Evolutionary conservation across 2,113 vertebrate genomes (phyloP).

Genomic region (Casuarius casuarius): DNA sequence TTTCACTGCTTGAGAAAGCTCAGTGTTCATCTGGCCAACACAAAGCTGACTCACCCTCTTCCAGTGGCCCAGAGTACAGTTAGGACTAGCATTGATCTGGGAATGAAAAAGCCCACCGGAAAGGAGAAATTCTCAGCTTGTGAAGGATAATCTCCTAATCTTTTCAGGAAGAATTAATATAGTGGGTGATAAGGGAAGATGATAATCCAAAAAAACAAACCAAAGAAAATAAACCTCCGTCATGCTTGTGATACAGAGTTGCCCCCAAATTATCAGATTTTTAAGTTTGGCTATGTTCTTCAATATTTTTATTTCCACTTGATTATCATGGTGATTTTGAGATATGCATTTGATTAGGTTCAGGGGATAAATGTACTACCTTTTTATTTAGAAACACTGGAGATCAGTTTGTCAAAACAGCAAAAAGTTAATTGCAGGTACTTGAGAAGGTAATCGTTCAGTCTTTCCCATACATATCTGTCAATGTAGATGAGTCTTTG

Average conservation of each 20-base stretch:
- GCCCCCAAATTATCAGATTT: not conserved
- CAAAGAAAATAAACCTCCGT: not conserved
- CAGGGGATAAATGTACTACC: not conserved
- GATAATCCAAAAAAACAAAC: not conserved
- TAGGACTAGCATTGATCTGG: not conserved
- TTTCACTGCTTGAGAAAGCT: not conserved
- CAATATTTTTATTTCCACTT: not conserved
- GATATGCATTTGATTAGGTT: not conserved
- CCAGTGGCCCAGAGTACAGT: not conserved
- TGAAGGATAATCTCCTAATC: not conserved
- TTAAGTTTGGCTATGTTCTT: not conserved
- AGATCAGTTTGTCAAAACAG: not conserved
- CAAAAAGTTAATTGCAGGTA: not conserved
- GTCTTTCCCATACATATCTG: conserved; percentile 41
- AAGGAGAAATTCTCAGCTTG: not conserved
- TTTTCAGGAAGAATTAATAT: not conserved
- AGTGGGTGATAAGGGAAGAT: not conserved
- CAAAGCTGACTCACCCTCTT: not conserved
- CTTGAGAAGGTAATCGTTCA: conserved; percentile 27
- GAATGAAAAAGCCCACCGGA: not conserved
- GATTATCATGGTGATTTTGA: not conserved
- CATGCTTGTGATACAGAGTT: not conserved
- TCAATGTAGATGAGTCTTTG: conserved; percentile 8
- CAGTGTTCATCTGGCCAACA: not conserved
- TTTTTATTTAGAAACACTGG: not conserved